phyloP scores from a whole-genome alignment of 2,113 vertebrate species.

The Labeo catla region DNA sequence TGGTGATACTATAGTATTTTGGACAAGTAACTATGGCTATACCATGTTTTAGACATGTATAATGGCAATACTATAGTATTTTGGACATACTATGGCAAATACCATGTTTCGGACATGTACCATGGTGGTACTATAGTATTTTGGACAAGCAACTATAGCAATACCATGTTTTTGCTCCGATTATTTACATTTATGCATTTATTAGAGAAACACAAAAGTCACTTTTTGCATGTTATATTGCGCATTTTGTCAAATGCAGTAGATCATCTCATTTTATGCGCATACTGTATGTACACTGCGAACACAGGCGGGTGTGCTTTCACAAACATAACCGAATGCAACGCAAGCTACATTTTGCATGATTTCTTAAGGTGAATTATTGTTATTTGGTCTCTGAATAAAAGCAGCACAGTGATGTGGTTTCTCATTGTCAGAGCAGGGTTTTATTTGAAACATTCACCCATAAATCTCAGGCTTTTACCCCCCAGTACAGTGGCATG shows the following conservation, averaged over 20 bases:
- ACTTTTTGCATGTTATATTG: neutral
- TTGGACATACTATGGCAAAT: too few species aligned
- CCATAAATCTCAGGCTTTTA: neutral
- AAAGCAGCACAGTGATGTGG: neutral
- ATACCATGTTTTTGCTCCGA: too few species aligned
- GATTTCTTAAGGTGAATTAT: neutral
- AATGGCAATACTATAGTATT: too few species aligned
- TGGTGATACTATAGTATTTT: too few species aligned
- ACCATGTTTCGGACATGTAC: too few species aligned
- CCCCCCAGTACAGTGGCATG: neutral
- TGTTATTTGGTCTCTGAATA: neutral
- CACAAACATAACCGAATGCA: neutral
- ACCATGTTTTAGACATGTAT: too few species aligned
- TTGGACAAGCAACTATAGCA: too few species aligned
- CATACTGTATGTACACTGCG: neutral
- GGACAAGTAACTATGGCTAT: too few species aligned
- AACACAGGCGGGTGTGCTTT: neutral
- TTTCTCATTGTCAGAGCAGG: neutral
- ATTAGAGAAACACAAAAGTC: neutral
- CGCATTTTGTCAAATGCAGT: neutral
- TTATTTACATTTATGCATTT: neutral
- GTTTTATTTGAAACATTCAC: conserved; percentile 12
- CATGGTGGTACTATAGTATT: too few species aligned
- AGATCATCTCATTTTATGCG: neutral
- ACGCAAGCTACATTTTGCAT: neutral